phyloP scores from a whole-genome alignment of 2,888 invertebrate species.

The Cheiracanthium punctorium region DNA sequence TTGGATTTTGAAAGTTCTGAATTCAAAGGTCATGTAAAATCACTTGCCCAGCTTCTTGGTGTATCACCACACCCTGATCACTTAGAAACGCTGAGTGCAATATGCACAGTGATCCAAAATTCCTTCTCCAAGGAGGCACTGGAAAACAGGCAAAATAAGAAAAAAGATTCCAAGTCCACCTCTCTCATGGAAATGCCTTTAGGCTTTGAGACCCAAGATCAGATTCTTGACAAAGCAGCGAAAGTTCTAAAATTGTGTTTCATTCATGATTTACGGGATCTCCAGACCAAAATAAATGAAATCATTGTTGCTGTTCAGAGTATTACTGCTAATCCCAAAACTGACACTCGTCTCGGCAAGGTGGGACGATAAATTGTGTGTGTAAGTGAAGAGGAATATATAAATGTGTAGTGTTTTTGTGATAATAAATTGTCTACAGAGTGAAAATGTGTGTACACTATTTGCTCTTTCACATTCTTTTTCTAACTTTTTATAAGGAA shows the following conservation, averaged over 20 bases:
- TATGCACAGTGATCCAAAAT: slow-evolving; percentile 81
- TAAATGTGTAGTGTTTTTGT: no score
- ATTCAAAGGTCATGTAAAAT: slow-evolving; percentile 88
- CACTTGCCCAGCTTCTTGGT: slow-evolving; percentile 86
- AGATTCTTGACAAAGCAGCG: slow-evolving; percentile 83
- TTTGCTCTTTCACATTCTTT: no score
- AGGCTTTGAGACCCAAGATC: slow-evolving; percentile 82
- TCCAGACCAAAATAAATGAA: slow-evolving; percentile 96
- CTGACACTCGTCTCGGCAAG: slow-evolving; percentile 94
- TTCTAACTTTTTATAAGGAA: no score
- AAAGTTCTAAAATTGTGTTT: slow-evolving; percentile 87
- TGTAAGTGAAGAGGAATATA: no score
- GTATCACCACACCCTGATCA: slow-evolving; percentile 89
- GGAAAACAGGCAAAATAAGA: slow-evolving; percentile 77
- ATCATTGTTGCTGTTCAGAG: slow-evolving; percentile 93
- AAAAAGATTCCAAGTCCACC: slow-evolving; percentile 80
- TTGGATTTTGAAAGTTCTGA: slow-evolving; percentile 88
- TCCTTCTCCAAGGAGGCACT: slow-evolving; percentile 81
- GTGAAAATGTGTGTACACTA: no score
- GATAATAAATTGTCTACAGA: no score
- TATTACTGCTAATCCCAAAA: slow-evolving; percentile 96
- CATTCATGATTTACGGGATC: slow-evolving; percentile 87
- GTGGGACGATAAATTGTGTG: slow-evolving; percentile 85
- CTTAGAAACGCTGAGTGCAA: slow-evolving; percentile 82
- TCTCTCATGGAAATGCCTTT: slow-evolving; percentile 83